A percentile compares a stretch with the other conserved stretches of the same genome.
phyloP scores from a whole-genome alignment of 2,888 invertebrate genomes.

The Griposia aprilina region DNA sequence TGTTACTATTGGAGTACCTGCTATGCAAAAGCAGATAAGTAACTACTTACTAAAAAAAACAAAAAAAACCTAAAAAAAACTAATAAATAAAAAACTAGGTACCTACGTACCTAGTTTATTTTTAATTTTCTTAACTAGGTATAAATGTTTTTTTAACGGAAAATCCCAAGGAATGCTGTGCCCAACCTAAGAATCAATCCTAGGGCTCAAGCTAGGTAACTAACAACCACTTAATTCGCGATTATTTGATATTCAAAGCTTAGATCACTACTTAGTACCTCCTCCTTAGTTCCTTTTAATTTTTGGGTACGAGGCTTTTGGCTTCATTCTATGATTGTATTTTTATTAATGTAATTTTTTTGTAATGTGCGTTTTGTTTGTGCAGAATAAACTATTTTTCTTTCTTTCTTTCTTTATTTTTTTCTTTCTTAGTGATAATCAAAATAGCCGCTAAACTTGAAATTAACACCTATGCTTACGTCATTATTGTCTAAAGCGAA shows the following conservation, averaged over 20 bases:
- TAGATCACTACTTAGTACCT: conserved; percentile 4
- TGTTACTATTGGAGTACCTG: not conserved
- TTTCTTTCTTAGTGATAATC: conserved; percentile 7
- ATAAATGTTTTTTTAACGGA: not conserved
- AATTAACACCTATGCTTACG: conserved; percentile 54
- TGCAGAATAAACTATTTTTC: too few species aligned
- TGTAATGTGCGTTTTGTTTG: too few species aligned
- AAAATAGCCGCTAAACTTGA: conserved; percentile 16
- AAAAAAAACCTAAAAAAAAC: too few species aligned
- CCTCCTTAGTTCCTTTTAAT: too few species aligned
- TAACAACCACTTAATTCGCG: not conserved
- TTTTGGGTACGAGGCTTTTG: too few species aligned
- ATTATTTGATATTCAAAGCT: not conserved
- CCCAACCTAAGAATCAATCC: not conserved
- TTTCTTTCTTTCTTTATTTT: too few species aligned
- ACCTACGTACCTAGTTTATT: too few species aligned
- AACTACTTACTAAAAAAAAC: too few species aligned
- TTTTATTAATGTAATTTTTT: too few species aligned
- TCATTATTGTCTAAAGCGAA: conserved; percentile 37
- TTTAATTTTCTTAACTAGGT: not conserved
- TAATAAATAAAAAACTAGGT: too few species aligned
- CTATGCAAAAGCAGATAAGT: not conserved
- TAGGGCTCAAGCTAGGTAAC: not conserved
- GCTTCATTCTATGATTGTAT: too few species aligned
- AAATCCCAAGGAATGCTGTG: not conserved